Evolutionary conservation across 2,888 invertebrate genomes (phyloP), one percentile per base, ranked within the genome.

Genomic region (Halictus quadricinctus): DNA sequence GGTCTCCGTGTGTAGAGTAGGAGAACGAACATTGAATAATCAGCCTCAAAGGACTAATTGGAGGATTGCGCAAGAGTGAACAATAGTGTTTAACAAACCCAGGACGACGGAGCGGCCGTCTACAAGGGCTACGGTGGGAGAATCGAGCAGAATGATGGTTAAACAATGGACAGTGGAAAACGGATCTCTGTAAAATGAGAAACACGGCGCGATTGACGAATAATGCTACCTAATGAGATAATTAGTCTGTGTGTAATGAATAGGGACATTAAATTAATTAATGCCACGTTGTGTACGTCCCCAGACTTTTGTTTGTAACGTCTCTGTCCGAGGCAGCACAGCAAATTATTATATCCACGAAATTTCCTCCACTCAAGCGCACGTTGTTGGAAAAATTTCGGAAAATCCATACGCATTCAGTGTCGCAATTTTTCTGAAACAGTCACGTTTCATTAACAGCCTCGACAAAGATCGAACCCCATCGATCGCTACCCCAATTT

Each of bases 1-100:
- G 36, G 64, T 64, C 64, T 29, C 64, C 64, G 29, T 3, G 29
- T 29, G 64, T 29, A 36, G 64, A 64, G 29, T 18, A 36, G 29
- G 2, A 29, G 66, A 66, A 36, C 66, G 36, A 72, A n/a, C 72
- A 41, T 43, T 43, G 72, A 72, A 72, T 72, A n/a, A 43, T 43
- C 41, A 41, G n/a, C 13, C 43, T 72, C 72, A 41, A 72, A 46
- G 72, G n/a, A 43, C n/a, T 72, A 72, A n/a, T 72, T 69, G 41
- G 41, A 41, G 41, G 41, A 69, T 41, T 5, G 36, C 41, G 69
- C 69, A 10, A 36, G 21, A 21, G 21, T 36, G 69, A 21, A 69
- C 69, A 69, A 69, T 69, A 21, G 69, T 69, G 21, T 69, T 69
- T 41, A 41, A 69, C 69, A 69, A 41, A 41, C 21, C 29, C 64